Percentiles rank a stretch among this genome's conserved stretches.
Conservation (phyloP, 2,888 invertebrate genomes). For the Sminthurides aquaticus region DNA sequence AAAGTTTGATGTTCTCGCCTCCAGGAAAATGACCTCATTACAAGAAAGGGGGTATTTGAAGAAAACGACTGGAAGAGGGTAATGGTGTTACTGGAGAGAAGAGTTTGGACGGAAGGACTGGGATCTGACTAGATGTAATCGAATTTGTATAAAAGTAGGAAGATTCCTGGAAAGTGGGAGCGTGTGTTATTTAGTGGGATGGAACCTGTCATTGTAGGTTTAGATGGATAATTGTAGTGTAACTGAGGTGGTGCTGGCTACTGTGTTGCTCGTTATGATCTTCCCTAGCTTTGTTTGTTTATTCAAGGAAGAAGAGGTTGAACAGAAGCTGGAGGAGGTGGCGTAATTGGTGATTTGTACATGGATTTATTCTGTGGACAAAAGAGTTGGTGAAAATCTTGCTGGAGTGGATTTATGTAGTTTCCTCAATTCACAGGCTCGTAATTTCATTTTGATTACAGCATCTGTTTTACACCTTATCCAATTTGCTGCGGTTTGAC, state of each 20-base stretch:
- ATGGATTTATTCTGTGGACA: constrained; percentile 3
- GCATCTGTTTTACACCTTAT: constrained; percentile 27
- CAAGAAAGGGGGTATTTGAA: no score
- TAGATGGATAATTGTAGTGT: not conserved
- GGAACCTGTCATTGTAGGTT: not conserved
- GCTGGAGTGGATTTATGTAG: no score
- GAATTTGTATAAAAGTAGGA: not conserved
- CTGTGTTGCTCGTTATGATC: not conserved
- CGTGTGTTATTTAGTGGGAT: not conserved
- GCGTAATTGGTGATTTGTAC: constrained; percentile 17
- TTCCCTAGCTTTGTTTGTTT: not conserved
- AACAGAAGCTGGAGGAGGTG: constrained; percentile 3
- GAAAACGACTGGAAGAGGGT: not conserved
- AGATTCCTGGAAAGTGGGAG: not conserved
- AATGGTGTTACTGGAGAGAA: no score
- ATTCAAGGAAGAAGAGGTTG: constrained; percentile 1
- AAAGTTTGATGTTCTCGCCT: no score
- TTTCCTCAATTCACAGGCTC: constrained; percentile 23
- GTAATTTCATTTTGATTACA: constrained; percentile 25
- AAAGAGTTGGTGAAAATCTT: constrained; percentile 8
- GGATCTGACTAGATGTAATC: no score
- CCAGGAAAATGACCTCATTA: no score
- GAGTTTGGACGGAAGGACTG: no score
- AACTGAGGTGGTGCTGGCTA: no score
- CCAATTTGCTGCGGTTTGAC: constrained; percentile 28